Conservation (phyloP, 2,888 invertebrate species). For the Diaprepes abbreviatus region DNA sequence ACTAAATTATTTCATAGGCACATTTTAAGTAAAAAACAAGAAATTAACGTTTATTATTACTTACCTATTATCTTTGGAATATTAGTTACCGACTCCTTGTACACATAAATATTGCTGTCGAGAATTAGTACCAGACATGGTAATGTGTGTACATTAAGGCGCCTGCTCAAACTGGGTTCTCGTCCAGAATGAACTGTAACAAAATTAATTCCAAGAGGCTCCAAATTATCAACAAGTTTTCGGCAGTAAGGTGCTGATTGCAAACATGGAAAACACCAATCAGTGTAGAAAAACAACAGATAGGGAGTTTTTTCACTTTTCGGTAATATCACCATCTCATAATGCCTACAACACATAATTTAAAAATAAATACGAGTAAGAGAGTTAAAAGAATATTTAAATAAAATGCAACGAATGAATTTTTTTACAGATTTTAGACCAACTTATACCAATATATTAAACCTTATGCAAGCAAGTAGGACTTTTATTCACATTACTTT, state of each 20-base stretch:
- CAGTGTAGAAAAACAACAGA: slow-evolving; percentile 91
- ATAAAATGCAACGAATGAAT: too few species aligned
- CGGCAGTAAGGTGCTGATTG: slow-evolving; percentile 90
- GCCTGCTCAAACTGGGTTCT: slow-evolving; percentile 82
- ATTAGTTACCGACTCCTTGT: slow-evolving; percentile 85
- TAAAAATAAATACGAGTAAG: too few species aligned
- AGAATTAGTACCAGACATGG: slow-evolving; percentile 86
- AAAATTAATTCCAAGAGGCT: slow-evolving; percentile 76
- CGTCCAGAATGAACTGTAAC: slow-evolving; percentile 86
- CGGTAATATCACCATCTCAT: slow-evolving; percentile 87
- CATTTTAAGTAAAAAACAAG: too few species aligned
- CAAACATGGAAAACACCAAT: slow-evolving; percentile 95
- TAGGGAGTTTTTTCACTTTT: slow-evolving; percentile 88
- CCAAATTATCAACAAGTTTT: slow-evolving; percentile 86
- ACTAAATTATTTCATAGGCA: too few species aligned
- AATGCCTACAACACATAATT: slow-evolving; percentile 74
- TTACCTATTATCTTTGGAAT: slow-evolving; percentile 85
- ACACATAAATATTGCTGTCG: slow-evolving; percentile 87
- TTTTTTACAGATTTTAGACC: too few species aligned
- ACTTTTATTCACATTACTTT: too few species aligned
- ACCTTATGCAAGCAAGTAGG: too few species aligned
- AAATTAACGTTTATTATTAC: slow-evolving; percentile 55
- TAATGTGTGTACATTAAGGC: slow-evolving; percentile 84
- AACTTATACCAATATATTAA: too few species aligned
- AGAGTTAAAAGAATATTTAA: too few species aligned